A percentile compares a stretch with the other conserved stretches of the same genome.
phyloP scores from a whole-genome alignment of 1,140 invertebrate genomes.

The Periplaneta americana region DNA sequence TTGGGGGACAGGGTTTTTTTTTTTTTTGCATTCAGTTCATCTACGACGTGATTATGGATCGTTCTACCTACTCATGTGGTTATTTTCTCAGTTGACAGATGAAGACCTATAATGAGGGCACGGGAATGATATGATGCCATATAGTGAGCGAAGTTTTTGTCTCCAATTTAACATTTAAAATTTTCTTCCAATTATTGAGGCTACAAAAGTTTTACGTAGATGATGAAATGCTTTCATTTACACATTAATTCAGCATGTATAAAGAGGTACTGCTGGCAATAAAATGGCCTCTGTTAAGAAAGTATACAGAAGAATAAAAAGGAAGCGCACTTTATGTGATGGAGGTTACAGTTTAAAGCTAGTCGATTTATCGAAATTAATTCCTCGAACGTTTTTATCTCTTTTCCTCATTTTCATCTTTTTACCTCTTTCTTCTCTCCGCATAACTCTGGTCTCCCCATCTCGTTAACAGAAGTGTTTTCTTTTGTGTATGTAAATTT shows the following conservation, averaged over 20 bases:
- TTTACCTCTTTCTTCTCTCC: neutral
- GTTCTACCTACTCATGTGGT: neutral
- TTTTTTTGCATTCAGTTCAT: too few relatives aligned
- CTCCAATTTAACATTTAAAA: neutral
- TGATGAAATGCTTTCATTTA: neutral
- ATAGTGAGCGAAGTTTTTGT: neutral
- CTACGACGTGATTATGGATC: neutral
- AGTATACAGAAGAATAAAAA: neutral
- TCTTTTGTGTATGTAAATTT: neutral
- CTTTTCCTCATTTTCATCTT: neutral
- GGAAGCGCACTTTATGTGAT: neutral
- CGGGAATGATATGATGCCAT: neutral
- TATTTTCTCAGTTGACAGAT: neutral
- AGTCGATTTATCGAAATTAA: neutral
- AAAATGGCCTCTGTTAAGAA: too few relatives aligned
- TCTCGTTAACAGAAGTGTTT: neutral
- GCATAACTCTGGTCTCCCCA: neutral
- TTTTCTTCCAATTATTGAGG: neutral
- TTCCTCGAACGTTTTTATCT: neutral
- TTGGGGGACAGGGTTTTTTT: too few relatives aligned
- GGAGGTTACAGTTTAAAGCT: neutral
- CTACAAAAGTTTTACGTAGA: neutral
- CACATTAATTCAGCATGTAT: neutral
- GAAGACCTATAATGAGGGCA: neutral
- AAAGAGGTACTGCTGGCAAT: too few relatives aligned